Evolutionary conservation across 2,888 invertebrate species (phyloP), one percentile per base, ranked within the genome.

Genomic region (Petrolisthes cinctipes): DNA sequence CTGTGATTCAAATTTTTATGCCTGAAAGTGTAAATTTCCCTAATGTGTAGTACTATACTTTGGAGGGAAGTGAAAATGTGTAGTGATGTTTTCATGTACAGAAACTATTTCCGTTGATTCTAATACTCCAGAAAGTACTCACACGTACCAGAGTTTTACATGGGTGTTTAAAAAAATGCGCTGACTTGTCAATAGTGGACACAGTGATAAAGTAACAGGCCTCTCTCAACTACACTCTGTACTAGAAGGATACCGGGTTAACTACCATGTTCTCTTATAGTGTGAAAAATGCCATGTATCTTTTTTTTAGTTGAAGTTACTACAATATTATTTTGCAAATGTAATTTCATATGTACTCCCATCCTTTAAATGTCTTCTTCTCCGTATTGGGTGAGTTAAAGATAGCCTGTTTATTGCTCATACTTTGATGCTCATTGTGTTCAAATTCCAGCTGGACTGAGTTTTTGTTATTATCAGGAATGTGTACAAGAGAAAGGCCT

Each of bases 231-330:
- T 71, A 71, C 71, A 71, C 71, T 71, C 37, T n/a, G 4, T 14
- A 61, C 20, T n/a, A 71, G n/a, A 71, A 71, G 71, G 20, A 71
- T 71, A 71, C 20, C 71, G 71, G 71, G 71, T 71, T 5, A 14
- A 71, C 20, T n/a, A 37, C 37, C 37, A 37, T 37, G 14, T 71
- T 7, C 20, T 20, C 71, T 71, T 71, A 7, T 71, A n/a, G 20
- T n/a, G 71, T 71, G 71, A 71, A n/a, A 7, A 71, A n/a, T 71
- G 71, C 71, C 71, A 71, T 71, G 71, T 71, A 71, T 71, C 71
- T 7, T n/a, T 71, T n/a, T n/a, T 71, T 71, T 71, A n/a, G 71
- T 71, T n/a, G 71, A 17, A 71, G 71, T 71, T 71, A 71, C 37
- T 37, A 37, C 71, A 71, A n/a, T 71, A 71, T 71, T 71, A 71